Evolutionary conservation across 2,113 vertebrate species (phyloP).

Genomic region (Podarcis muralis): DNA sequence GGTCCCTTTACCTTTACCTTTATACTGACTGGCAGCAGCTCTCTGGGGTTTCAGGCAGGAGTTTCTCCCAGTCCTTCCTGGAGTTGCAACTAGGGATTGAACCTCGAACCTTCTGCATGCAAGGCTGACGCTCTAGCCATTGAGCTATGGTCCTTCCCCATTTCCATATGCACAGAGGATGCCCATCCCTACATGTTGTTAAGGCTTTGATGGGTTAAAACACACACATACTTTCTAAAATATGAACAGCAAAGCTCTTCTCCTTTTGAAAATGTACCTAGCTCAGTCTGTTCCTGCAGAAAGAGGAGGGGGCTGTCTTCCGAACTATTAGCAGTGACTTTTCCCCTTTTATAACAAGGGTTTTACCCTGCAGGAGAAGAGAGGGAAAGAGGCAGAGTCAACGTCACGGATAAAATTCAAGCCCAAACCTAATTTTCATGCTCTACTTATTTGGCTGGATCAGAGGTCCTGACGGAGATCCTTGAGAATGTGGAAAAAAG

Average conservation of each 20-base stretch:
- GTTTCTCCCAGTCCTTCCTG: too few species aligned
- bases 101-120: too few species aligned
- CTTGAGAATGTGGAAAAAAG: slow-evolving; percentile 62
- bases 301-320: neutral
- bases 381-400: slow-evolving; percentile 63
- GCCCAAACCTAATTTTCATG: slow-evolving; percentile 75
- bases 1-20: too few species aligned
- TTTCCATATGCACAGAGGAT: neutral
- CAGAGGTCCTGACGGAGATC: slow-evolving; percentile 61
- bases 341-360: slow-evolving; percentile 41
- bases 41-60: too few species aligned
- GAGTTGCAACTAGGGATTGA: too few species aligned
- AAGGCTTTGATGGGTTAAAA: fast-evolving
- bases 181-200: fast-evolving
- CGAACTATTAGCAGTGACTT: slow-evolving; percentile 49
- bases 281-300: slow-evolving; percentile 1
- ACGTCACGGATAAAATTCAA: slow-evolving; percentile 65
- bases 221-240: neutral
- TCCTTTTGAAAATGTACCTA: slow-evolving; percentile 40
- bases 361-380: slow-evolving; percentile 57
- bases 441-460: slow-evolving; percentile 73
- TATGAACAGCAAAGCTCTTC: neutral
- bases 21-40: too few species aligned
- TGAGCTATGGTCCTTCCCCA: too few species aligned
- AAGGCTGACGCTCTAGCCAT: too few species aligned